Evolutionary conservation across 2,888 invertebrate genomes (phyloP).

Genomic region (Pimpla rufipes): DNA sequence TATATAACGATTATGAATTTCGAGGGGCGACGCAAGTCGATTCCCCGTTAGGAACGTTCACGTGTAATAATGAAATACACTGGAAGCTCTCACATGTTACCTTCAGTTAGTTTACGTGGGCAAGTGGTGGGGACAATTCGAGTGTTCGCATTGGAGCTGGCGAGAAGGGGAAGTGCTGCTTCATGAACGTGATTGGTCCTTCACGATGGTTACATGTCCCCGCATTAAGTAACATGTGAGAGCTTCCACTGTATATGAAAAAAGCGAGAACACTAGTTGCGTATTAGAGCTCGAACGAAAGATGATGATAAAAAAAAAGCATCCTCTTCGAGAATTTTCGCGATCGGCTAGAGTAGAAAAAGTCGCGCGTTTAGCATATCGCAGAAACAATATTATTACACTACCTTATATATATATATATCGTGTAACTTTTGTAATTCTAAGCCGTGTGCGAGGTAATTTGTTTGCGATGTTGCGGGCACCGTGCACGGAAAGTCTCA

Average conservation of each 20-base stretch:
- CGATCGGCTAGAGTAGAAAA: constrained; percentile 37
- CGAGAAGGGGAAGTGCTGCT: no score
- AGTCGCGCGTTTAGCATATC: constrained; percentile 38
- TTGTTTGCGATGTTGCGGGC: constrained; percentile 1
- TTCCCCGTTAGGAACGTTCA: constrained; percentile 16
- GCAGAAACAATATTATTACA: constrained; percentile 35
- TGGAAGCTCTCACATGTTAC: no score
- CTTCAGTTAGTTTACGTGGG: no score
- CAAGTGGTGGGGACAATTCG: no score
- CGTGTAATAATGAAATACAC: constrained; percentile 4
- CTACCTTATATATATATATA: constrained; percentile 43
- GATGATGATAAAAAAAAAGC: constrained; percentile 25
- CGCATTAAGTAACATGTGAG: no score
- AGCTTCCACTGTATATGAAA: no score
- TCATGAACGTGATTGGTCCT: no score
- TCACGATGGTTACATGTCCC: no score
- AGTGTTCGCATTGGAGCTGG: no score
- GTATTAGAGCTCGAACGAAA: constrained; percentile 16
- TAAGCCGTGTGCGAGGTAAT: constrained; percentile 54
- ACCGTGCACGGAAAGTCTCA: constrained; percentile 31
- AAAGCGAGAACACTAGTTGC: constrained; percentile 26
- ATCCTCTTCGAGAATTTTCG: constrained; percentile 46
- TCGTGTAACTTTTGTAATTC: constrained; percentile 58
- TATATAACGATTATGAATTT: constrained; percentile 74
- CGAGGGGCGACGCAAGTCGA: constrained; percentile 24